Evolutionary conservation across 2,888 invertebrate species (phyloP).

Genomic region (Orgyia antiqua): DNA sequence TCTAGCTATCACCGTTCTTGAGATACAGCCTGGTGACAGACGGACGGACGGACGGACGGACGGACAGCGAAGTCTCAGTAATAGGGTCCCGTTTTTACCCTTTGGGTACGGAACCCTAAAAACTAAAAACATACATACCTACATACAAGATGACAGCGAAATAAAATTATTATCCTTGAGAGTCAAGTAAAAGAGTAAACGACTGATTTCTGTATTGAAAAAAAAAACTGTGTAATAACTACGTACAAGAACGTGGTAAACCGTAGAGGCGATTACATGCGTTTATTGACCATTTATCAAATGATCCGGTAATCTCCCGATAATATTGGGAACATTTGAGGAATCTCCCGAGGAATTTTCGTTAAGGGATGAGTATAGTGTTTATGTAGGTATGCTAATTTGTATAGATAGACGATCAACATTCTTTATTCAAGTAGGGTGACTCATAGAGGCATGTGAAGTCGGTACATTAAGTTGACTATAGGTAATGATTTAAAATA

Average conservation of each 20-base stretch:
- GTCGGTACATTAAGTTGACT: too few relatives aligned
- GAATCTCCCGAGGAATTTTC: conserved; percentile 45
- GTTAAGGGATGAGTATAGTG: conserved; percentile 47
- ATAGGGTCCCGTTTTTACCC: too few relatives aligned
- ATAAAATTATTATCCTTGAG: too few relatives aligned
- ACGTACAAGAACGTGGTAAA: conserved; percentile 60
- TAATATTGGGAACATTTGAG: conserved; percentile 55
- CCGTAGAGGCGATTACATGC: conserved; percentile 66
- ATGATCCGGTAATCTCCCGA: conserved; percentile 62
- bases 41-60: too few relatives aligned
- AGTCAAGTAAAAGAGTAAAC: too few relatives aligned
- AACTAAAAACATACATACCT: too few relatives aligned
- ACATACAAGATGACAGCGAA: too few relatives aligned
- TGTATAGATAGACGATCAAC: conserved; percentile 27
- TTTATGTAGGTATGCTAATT: conserved; percentile 45
- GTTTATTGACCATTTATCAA: conserved; percentile 55
- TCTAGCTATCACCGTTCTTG: too few relatives aligned
- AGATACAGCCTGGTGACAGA: too few relatives aligned
- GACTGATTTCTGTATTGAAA: conserved; percentile 10
- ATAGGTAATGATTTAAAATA: too few relatives aligned
- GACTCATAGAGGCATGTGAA: conserved; percentile 8
- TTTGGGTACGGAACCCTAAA: too few relatives aligned
- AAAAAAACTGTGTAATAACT: conserved; percentile 33
- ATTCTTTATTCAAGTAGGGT: conserved; percentile 31
- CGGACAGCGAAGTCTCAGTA: too few relatives aligned